Conservation (phyloP, 2,113 vertebrate genomes). For the Oriolus oriolus region DNA sequence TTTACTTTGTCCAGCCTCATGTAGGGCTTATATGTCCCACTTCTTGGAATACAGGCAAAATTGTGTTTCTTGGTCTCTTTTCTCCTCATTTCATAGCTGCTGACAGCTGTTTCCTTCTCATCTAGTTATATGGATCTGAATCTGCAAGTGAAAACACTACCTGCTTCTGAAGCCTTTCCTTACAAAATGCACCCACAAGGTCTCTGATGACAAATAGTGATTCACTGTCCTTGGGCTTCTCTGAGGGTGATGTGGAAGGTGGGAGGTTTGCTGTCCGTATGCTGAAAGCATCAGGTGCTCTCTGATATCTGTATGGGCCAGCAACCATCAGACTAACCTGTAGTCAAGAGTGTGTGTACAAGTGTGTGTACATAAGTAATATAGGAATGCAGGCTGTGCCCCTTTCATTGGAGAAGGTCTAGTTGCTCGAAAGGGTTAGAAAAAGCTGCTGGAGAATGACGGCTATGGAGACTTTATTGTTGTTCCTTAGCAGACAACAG, state of each 20-base stretch:
- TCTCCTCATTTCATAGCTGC: background rate
- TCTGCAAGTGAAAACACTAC: background rate
- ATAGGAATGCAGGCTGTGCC: background rate
- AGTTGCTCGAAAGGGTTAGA: background rate
- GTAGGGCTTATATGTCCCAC: background rate
- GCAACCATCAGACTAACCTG: background rate
- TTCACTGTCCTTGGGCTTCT: background rate
- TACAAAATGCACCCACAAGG: background rate
- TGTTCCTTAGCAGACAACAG: background rate
- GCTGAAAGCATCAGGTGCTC: background rate
- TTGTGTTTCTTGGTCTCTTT: background rate
- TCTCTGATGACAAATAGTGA: background rate
- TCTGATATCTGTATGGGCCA: background rate
- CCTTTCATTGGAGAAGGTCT: background rate
- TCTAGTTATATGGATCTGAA: background rate
- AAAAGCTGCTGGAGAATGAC: background rate
- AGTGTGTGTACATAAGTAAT: too few relatives aligned
- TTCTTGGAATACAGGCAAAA: background rate
- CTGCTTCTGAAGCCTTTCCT: background rate
- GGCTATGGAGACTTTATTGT: background rate
- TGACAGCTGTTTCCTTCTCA: slow-evolving; percentile 8
- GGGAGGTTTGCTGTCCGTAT: background rate
- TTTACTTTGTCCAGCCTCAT: background rate
- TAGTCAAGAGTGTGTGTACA: background rate
- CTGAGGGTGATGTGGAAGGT: background rate